Conservation (phyloP, 2,797 vertebrate species). For the Lateolabrax maculatus region DNA sequence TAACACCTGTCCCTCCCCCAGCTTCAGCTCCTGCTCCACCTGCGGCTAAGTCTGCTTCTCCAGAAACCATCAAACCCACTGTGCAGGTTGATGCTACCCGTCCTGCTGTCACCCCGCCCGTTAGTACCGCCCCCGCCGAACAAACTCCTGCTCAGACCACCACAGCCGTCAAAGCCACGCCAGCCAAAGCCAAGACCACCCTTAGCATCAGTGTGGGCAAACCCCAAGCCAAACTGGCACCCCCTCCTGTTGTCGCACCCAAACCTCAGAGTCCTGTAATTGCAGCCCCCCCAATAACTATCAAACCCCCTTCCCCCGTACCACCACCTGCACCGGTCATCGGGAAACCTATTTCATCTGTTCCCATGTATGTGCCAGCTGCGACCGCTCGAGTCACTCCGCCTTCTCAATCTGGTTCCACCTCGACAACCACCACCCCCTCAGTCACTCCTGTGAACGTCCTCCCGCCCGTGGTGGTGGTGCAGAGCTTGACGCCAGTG, state of each 20-base stretch:
- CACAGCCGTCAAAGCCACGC: constrained; percentile 66
- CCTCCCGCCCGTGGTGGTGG: constrained; percentile 81
- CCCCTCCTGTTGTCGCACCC: constrained; percentile 82
- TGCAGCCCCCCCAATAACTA: constrained; percentile 52
- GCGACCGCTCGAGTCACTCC: constrained; percentile 62
- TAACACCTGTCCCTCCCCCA: constrained; percentile 47
- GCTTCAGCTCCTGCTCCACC: constrained; percentile 45
- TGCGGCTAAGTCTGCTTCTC: constrained; percentile 49
- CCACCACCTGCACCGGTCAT: constrained; percentile 73
- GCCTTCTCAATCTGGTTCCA: constrained; percentile 55
- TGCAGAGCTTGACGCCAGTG: constrained; percentile 85
- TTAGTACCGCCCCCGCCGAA: constrained; percentile 38
- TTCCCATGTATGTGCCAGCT: constrained; percentile 85
- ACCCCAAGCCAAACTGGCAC: constrained; percentile 70
- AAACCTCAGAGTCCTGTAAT: constrained; percentile 84
- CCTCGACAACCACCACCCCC: constrained; percentile 45
- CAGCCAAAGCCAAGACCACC: constrained; percentile 82
- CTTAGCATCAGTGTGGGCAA: constrained; percentile 84
- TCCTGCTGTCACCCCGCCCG: constrained; percentile 17
- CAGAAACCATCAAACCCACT: constrained; percentile 44
- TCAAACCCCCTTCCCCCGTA: constrained; percentile 71
- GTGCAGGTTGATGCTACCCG: constrained; percentile 15
- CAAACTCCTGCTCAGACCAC: constrained; percentile 64
- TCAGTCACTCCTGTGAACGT: constrained; percentile 50
- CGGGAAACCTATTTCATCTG: constrained; percentile 87